Base-by-base conservation (phyloP, 2,113 vertebrate genomes). In the Dasyurus viverrinus region DNA sequence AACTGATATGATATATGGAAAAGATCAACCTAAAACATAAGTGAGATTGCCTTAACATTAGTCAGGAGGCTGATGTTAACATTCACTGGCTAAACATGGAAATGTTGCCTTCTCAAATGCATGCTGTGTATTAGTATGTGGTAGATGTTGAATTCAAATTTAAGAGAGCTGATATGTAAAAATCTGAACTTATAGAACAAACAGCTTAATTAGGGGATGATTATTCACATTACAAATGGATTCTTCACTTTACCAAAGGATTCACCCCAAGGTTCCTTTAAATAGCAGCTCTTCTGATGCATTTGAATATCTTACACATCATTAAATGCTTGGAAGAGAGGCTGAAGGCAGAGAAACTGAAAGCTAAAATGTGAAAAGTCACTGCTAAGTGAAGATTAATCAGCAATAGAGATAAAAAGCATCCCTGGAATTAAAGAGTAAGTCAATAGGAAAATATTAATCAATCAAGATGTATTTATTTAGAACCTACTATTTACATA, bases 181-280 rank as follows among this genome's bases (percentile, higher is more conserved):
- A 92, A 16, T 91, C 47, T 50, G 57, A 95, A 52, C 68, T 84
- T 42, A 84, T 42, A 84, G 68, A 84, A 84, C 68, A 84, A 84
- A 84, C 68, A 84, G 68, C 68, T 84, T 84, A 84, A 84, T 84
- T 84, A 84, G n/a, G 19, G n/a, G 68, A 84, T 84, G 68, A 84
- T 84, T 84, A 84, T 84, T 84, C 68, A 42, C n/a, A 84, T 84
- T 84, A 84, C 68, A 84, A 84, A 84, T 84, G 68, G 68, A 84
- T 84, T 84, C 68, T 84, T 84, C 68, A 84, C 68, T 84, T 84
- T 84, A 84, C 93, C 93, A 27, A 52, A 89, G 93, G 52, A 93
- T 53, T 91, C 96, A 91, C 95, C 95, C 94, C 92, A 93, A 97
- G 96, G 92, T 89, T 42, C 68, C 96, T 96, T 92, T 54, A 97